Evolutionary conservation across 2,797 vertebrate genomes (phyloP).

Genomic region (Acrocephalus scirpaceus): DNA sequence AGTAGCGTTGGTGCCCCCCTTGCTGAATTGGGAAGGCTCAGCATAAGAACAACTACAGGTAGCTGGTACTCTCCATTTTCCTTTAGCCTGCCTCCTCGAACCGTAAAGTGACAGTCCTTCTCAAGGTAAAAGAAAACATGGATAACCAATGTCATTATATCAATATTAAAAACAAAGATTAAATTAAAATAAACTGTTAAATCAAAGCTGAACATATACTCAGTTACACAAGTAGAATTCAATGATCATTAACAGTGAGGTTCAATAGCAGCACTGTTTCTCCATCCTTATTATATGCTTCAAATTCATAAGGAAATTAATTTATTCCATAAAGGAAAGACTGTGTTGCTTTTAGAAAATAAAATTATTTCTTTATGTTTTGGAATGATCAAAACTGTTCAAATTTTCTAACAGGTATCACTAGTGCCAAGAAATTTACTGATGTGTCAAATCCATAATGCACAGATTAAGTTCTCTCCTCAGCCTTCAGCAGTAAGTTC

Average conservation of each 20-base stretch:
- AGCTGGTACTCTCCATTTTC: constrained; percentile 89
- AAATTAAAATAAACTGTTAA: not conserved
- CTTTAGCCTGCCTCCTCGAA: constrained; percentile 88
- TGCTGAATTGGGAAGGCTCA: constrained; percentile 87
- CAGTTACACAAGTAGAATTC: not conserved
- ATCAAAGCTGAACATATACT: not conserved
- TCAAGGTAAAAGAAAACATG: not conserved
- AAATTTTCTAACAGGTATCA: not conserved
- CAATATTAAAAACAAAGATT: not conserved
- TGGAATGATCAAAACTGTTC: not conserved
- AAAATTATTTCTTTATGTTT: not conserved
- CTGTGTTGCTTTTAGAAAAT: not conserved
- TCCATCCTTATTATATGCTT: not conserved
- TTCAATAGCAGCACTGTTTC: not conserved
- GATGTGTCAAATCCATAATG: not conserved
- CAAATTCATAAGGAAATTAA: not conserved
- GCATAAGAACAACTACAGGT: constrained; percentile 94
- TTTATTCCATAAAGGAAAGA: not conserved
- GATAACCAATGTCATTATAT: not conserved
- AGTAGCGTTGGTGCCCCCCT: constrained; percentile 84
- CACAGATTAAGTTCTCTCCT: not conserved
- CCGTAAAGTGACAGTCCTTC: constrained; percentile 98
- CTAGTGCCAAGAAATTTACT: not conserved
- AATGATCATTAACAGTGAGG: not conserved
- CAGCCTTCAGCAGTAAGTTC: not conserved